Percentiles rank a stretch among this genome's conserved stretches.
These are phyloP conservation scores for Drosophila teissieri DNA, from an alignment of 1,140 invertebrate genomes.

Conservation along the genomic window DNA sequence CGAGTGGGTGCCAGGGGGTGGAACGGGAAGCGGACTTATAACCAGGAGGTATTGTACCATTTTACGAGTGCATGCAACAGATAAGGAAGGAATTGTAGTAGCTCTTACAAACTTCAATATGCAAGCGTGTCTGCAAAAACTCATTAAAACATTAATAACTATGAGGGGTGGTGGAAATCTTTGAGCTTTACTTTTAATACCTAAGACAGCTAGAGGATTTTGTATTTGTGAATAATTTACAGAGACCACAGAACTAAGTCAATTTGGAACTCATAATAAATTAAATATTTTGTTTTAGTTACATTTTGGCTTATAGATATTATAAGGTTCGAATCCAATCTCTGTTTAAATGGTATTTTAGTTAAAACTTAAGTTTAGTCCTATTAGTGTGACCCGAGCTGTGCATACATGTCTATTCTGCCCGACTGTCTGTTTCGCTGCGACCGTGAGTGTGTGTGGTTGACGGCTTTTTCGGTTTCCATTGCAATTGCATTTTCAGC, in stretches of 20 bases:
- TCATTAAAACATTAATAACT: too few species aligned
- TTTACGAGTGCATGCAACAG: conserved; percentile 40
- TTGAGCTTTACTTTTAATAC: too few species aligned
- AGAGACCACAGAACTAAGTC: too few species aligned
- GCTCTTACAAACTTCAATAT: background rate
- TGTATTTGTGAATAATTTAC: too few species aligned
- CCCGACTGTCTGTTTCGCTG: conserved; percentile 57
- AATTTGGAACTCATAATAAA: too few species aligned
- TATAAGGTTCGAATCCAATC: too few species aligned
- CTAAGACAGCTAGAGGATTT: too few species aligned
- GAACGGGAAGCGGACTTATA: conserved; percentile 6
- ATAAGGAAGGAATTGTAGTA: background rate
- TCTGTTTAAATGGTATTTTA: too few species aligned
- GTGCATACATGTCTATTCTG: conserved; percentile 26
- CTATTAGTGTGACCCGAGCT: conserved; percentile 1
- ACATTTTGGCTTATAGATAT: too few species aligned
- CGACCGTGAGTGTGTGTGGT: conserved; percentile 29
- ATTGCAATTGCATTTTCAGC: conserved; percentile 57
- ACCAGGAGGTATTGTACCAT: conserved; percentile 53
- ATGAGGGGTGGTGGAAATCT: too few species aligned
- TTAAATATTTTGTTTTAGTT: too few species aligned
- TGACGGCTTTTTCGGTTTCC: conserved; percentile 61
- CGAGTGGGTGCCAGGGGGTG: conserved; percentile 19
- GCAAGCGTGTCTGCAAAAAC: too few species aligned
- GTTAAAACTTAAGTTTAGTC: background rate